Evolutionary conservation across 2,888 invertebrate genomes (phyloP).

Genomic region (Tribolium freemani): DNA sequence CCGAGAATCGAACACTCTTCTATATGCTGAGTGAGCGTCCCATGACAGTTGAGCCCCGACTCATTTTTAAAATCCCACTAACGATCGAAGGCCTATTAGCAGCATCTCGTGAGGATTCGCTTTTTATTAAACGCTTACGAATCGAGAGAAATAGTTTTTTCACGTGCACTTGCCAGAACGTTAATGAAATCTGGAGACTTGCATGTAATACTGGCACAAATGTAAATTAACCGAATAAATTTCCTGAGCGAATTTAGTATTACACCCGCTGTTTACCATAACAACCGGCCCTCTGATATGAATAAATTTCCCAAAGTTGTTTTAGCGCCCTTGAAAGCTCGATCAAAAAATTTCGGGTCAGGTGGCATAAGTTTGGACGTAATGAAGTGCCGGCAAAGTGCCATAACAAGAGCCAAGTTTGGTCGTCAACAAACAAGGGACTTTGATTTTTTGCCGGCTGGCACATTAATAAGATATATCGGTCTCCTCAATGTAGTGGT

Average conservation of each 20-base stretch:
- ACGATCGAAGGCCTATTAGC: conserved; percentile 50
- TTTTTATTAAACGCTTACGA: conserved; percentile 47
- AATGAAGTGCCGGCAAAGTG: conserved; percentile 35
- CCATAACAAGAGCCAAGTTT: conserved; percentile 42
- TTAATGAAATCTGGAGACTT: conserved; percentile 55
- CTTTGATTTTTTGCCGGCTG: conserved; percentile 51
- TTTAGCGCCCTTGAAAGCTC: no score
- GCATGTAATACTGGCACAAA: conserved; percentile 53
- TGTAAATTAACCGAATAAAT: conserved; percentile 56
- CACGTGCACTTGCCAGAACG: conserved; percentile 50
- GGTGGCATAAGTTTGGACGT: conserved; percentile 21
- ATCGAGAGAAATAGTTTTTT: background rate
- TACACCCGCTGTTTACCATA: conserved; percentile 51
- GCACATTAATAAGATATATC: conserved; percentile 55
- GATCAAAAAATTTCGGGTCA: conserved; percentile 16
- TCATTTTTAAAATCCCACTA: conserved; percentile 50
- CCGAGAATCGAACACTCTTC: conserved; percentile 38
- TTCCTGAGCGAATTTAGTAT: conserved; percentile 51
- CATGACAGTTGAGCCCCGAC: conserved; percentile 33
- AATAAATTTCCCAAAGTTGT: conserved; percentile 47
- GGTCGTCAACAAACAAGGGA: conserved; percentile 53
- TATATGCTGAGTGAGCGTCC: conserved; percentile 49
- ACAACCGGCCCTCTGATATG: conserved; percentile 52
- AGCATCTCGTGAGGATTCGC: conserved; percentile 45
- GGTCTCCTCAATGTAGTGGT: conserved; percentile 49